Conservation (phyloP, 1,140 invertebrate genomes). For the Drosophila sucinea region DNA sequence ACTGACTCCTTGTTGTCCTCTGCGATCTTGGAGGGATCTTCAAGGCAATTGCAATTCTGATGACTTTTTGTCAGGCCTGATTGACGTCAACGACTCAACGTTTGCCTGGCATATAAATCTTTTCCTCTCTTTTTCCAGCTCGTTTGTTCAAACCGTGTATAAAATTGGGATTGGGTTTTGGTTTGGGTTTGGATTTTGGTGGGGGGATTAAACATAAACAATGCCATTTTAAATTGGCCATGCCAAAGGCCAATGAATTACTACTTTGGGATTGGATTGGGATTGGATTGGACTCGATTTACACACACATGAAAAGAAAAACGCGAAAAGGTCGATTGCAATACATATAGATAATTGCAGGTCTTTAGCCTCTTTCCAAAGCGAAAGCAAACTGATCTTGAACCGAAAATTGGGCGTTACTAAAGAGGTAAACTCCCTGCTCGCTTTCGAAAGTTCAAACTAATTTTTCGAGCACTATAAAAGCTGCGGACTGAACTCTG, state of each 20-base stretch:
- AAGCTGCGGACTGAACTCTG: slow-evolving; percentile 30
- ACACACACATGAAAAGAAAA: slow-evolving; percentile 16
- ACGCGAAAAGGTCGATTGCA: slow-evolving; percentile 31
- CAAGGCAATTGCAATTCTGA: slow-evolving; percentile 65
- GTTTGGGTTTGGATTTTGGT: background rate
- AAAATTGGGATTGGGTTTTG: background rate
- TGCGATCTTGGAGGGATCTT: slow-evolving; percentile 15
- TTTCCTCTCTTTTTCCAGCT: slow-evolving; percentile 39
- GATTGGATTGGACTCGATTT: slow-evolving; percentile 36
- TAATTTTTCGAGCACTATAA: slow-evolving; percentile 34
- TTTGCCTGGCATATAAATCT: slow-evolving; percentile 75
- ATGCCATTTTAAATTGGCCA: slow-evolving; percentile 79
- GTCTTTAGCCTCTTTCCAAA: slow-evolving; percentile 20
- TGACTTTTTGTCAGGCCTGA: slow-evolving; percentile 79
- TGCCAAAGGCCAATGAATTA: slow-evolving; percentile 69
- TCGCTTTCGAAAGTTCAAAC: slow-evolving; percentile 61
- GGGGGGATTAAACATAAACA: slow-evolving; percentile 75
- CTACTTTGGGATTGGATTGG: slow-evolving; percentile 55
- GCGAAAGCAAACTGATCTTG: slow-evolving; percentile 69
- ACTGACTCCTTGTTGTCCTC: slow-evolving; percentile 15
- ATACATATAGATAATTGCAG: slow-evolving; percentile 40
- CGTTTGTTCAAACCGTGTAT: slow-evolving; percentile 52
- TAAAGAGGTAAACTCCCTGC: slow-evolving; percentile 32
- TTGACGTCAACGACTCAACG: slow-evolving; percentile 76
- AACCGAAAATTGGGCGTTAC: slow-evolving; percentile 64